Evolutionary conservation across 2,888 invertebrate species (phyloP), one percentile per base, ranked within the genome.

Genomic region (Noctua pronuba): DNA sequence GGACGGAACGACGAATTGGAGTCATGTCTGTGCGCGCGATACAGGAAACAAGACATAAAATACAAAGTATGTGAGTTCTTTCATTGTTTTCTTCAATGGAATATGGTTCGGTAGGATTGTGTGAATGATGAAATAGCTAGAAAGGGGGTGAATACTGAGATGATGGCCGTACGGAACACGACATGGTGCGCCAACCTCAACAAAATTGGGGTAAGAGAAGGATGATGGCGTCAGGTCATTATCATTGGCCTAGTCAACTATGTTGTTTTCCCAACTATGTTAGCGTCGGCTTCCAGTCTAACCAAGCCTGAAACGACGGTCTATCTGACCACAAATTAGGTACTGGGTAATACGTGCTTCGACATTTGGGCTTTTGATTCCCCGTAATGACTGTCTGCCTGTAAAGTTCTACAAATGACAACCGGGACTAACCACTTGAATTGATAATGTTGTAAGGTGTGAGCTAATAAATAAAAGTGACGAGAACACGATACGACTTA

Each of bases 41-140:
- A 82, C 76, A 75, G 76, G 80, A 82, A 77, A 64, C 68, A 35
- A 55, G 67, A 70, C 55, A 60, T 80, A 49, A 79, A 69, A 41
- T 72, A 72, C 73, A 72, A 28, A 62, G 62, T 62, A 52, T 46
- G 44, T 41, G 28, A 73, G 44, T 28, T 79, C n/a, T 52, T 35
- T 44, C 81, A 52, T 80, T 78, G 73, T 77, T 77, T 66, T 52
- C 46, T 58, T 60, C 35, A 75, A 28, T 35, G 65, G 38, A 16
- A 16, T 21, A 72, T 64, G 44, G n/a, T n/a, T n/a, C n/a, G n/a
- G 24, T 24, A 38, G 21, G n/a, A 35, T 73, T 41, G 21, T 46
- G 38, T 8, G 11, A 49, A 46, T n/a, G n/a, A 41, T 41, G 4
- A 65, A 5, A 21, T 24, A 18, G 16, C 18, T 24, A 41, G 28